phyloP scores from a whole-genome alignment of 2,113 vertebrate species.

The Cottus gobio region DNA sequence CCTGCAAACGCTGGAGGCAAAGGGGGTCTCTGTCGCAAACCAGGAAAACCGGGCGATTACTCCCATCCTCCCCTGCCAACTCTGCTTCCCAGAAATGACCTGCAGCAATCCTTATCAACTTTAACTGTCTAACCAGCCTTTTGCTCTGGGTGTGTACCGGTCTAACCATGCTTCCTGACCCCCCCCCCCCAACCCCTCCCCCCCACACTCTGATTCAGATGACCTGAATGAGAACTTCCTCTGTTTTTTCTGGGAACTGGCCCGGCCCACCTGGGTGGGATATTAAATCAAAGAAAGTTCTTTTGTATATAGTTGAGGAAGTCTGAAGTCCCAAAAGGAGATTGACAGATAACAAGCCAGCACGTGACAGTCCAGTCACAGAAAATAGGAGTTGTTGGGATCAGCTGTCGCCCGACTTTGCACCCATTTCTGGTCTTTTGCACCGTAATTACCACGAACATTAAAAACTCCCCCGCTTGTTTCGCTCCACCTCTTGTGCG shows the following conservation, averaged over 20 bases:
- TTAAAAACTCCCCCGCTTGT: conserved; percentile 41
- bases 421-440: conserved; percentile 46
- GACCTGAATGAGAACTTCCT: conserved; percentile 63
- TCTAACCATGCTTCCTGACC: conserved; percentile 43
- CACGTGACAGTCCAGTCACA: conserved; percentile 16
- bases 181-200: neutral
- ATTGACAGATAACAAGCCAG: conserved; percentile 45
- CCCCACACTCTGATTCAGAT: conserved; percentile 50
- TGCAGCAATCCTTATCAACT: conserved; percentile 32
- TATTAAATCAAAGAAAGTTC: conserved; percentile 57
- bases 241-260: conserved; percentile 54
- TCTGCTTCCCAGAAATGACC: conserved; percentile 72
- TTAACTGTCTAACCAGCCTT: conserved; percentile 19
- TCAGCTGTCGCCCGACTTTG: conserved; percentile 42
- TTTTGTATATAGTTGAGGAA: conserved; percentile 43
- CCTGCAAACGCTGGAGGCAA: conserved; percentile 41
- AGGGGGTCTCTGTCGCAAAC: conserved; percentile 50
- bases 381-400: conserved; percentile 39
- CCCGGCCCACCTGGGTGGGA: conserved; percentile 22
- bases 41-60: conserved; percentile 65
- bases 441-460: conserved; percentile 51
- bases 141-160: conserved; percentile 25
- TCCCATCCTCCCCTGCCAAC: conserved; percentile 69
- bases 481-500: conserved; percentile 31
- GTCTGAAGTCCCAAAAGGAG: conserved; percentile 34